These are phyloP conservation scores for Spodoptera frugiperda DNA, from an alignment of 1,140 invertebrate genomes.

Conservation along the genomic window DNA sequence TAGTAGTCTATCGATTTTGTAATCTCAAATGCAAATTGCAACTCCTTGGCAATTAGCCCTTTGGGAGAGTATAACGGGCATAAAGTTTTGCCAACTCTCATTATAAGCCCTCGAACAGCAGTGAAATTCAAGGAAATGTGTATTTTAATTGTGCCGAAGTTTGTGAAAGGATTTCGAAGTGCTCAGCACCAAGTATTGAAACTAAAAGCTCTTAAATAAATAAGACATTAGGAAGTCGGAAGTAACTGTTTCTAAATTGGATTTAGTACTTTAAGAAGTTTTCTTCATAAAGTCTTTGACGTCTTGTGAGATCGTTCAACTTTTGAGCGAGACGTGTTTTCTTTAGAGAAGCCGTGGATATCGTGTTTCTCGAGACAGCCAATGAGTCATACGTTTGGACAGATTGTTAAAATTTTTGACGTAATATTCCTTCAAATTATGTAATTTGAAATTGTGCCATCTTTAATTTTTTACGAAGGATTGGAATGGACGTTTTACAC, in stretches of 20 bases:
- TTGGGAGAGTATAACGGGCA: no score
- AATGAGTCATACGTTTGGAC: background rate
- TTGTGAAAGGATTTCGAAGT: no score
- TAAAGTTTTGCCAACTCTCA: no score
- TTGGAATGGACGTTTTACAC: no score
- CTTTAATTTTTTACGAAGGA: no score
- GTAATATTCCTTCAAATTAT: background rate
- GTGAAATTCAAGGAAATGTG: no score
- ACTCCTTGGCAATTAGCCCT: no score
- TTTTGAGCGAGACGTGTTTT: background rate
- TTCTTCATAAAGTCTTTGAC: background rate
- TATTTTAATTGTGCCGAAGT: no score
- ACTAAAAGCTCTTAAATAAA: background rate
- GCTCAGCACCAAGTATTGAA: no score
- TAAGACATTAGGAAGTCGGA: background rate
- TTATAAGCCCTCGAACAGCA: no score
- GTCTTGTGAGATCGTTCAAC: constrained; percentile 11
- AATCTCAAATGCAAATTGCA: no score
- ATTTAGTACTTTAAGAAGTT: background rate
- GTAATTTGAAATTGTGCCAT: background rate
- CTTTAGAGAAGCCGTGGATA: background rate
- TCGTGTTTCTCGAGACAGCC: background rate
- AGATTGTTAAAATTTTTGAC: background rate
- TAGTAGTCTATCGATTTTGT: no score
- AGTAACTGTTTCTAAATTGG: background rate